phyloP scores from a whole-genome alignment of 2,888 invertebrate species.

The Leptinotarsa juncta region DNA sequence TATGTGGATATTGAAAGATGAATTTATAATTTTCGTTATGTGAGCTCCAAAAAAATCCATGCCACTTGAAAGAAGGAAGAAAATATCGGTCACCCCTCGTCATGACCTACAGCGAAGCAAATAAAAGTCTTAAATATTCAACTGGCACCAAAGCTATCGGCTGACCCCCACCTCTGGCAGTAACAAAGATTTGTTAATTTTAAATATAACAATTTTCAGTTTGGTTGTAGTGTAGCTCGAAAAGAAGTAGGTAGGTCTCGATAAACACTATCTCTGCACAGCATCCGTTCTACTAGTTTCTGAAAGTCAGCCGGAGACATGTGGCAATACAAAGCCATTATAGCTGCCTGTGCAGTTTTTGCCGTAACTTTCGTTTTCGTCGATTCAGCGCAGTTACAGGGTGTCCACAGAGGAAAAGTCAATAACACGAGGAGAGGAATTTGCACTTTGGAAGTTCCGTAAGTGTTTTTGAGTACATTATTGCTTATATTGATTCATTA shows the following conservation, averaged over 20 bases:
- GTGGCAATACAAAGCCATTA: conserved; percentile 32
- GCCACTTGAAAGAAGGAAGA: not conserved
- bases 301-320: conserved; percentile 20
- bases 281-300: conserved; percentile 14
- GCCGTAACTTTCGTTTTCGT: conserved; percentile 28
- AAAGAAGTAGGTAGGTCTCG: conserved; percentile 18
- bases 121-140: conserved; percentile 2
- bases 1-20: too few relatives aligned
- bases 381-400: conserved; percentile 38
- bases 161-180: conserved; percentile 21
- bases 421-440: conserved; percentile 65
- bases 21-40: too few relatives aligned
- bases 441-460: conserved; percentile 76
- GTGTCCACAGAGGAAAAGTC: conserved; percentile 26
- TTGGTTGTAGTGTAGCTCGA: conserved; percentile 6
- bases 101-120: not conserved
- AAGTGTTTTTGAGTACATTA: conserved; percentile 61
- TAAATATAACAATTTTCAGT: not conserved
- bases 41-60: too few relatives aligned
- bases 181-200: conserved; percentile 19
- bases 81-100: not conserved
- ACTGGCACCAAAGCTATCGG: conserved; percentile 21
- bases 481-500: too few relatives aligned
- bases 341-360: conserved; percentile 22
- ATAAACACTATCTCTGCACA: conserved; percentile 17